Conservation (phyloP, 1,140 invertebrate genomes). For the Bactericera cockerelli region DNA sequence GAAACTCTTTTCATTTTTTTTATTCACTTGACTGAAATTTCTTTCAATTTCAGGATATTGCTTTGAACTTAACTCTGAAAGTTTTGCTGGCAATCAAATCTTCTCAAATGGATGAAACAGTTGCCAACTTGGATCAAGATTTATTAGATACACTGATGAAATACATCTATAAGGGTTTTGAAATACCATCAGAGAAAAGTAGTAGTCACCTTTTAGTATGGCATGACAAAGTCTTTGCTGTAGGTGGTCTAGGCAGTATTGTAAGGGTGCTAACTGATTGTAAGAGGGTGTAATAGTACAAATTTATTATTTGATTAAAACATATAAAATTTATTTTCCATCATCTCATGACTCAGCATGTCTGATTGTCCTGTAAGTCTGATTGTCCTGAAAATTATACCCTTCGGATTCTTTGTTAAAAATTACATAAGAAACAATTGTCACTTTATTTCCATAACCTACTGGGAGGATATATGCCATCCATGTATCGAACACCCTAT, state of each 20-base stretch:
- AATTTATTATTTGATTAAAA: too few relatives aligned
- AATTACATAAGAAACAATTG: too few relatives aligned
- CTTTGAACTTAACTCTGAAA: slow-evolving; percentile 63
- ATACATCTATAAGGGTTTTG: slow-evolving; percentile 94
- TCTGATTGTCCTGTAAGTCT: too few relatives aligned
- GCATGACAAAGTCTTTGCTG: slow-evolving; percentile 91
- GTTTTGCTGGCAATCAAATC: slow-evolving; percentile 81
- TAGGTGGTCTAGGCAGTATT: slow-evolving; percentile 82
- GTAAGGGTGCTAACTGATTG: slow-evolving; percentile 84
- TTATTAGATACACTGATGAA: slow-evolving; percentile 89
- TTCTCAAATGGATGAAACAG: slow-evolving; percentile 80
- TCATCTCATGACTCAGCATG: too few relatives aligned
- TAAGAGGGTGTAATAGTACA: slow-evolving; percentile 53
- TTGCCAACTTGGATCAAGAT: slow-evolving; percentile 62
- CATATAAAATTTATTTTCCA: too few relatives aligned
- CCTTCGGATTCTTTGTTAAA: too few relatives aligned
- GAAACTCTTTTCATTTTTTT: slow-evolving; percentile 13
- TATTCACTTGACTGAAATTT: slow-evolving; percentile 8
- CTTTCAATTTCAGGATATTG: slow-evolving; percentile 51
- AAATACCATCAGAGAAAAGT: slow-evolving; percentile 80
- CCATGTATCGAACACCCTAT: too few relatives aligned
- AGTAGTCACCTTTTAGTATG: slow-evolving; percentile 83
- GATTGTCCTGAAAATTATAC: too few relatives aligned
- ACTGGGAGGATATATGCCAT: too few relatives aligned
- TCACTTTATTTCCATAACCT: too few relatives aligned